Base-by-base conservation (phyloP, 2,113 vertebrate genomes). In the Megalops atlanticus region DNA sequence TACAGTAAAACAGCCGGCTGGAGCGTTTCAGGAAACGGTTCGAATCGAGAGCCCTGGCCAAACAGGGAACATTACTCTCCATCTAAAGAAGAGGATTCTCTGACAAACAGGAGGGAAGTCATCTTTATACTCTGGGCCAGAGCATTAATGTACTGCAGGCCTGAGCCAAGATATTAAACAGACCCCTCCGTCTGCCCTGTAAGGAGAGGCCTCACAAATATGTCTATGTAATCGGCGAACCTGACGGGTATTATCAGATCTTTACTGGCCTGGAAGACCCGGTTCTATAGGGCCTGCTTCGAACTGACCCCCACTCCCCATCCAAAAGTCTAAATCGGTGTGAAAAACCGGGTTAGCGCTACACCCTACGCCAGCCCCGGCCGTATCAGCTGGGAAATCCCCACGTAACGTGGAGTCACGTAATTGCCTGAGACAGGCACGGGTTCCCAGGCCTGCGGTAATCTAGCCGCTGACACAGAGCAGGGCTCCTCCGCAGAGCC, bases 161-260 rank as follows among this genome's bases (percentile, higher is more conserved):
- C 58, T 47, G 16, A 74, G 78, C 40, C 36, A 71, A 77, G 79
- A 84, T 74, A 54, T 70, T 77, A 45, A 43, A 76, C 85, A 84
- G 79, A 79, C 72, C 73, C 72, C 76, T 39, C 73, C 70, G 49
- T 39, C 74, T 58, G 47, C 33, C 40, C 40, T 36, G 41, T 75
- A 38, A 74, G 78, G 43, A 24, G 58, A 73, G 71, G 47, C 70
- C 18, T 74, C 7, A 74, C 36, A 43, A 43, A 74, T 21, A 74
- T 36, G 39, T 40, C 31, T 75, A 35, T 31, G 47, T 40, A 43
- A 68, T 58, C 36, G 24, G 8, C 72, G 36, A 38, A 27, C 69
- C 31, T 38, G 33, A 74, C 79, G 35, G 0, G 38, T 36, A 43
- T n/a, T 24, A n/a, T 36, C 70, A 52, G 14, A 64, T 68, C 80